These are phyloP conservation scores for Chaetops frenatus DNA, from an alignment of 2,113 vertebrate species.

Conservation along the genomic window DNA sequence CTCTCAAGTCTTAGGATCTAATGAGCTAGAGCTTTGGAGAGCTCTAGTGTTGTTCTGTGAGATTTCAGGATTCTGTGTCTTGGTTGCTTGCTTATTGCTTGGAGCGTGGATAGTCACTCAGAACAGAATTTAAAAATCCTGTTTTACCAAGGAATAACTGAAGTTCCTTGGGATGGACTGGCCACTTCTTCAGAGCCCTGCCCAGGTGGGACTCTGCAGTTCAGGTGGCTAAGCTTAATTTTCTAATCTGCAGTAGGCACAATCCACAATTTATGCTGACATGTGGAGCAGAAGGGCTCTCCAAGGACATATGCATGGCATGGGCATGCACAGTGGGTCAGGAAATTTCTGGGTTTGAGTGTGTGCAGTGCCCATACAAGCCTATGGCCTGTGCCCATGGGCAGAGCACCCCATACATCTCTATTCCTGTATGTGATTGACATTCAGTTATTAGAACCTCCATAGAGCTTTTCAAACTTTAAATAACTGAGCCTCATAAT, in stretches of 20 bases:
- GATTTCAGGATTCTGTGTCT: not conserved
- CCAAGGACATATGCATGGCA: not conserved
- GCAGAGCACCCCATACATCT: not conserved
- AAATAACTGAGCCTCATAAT: conserved; percentile 51
- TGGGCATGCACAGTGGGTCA: not conserved
- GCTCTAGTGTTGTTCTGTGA: not conserved
- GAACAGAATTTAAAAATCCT: not conserved
- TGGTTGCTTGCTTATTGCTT: not conserved
- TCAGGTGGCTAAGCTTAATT: not conserved
- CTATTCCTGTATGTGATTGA: not conserved
- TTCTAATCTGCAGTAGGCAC: not conserved
- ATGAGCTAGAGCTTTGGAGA: not conserved
- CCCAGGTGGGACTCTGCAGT: not conserved
- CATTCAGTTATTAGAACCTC: conserved; percentile 35
- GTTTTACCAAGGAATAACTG: not conserved
- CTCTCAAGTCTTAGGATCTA: not conserved
- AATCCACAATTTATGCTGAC: not conserved
- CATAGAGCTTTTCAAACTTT: conserved; percentile 53
- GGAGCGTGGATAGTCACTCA: not conserved
- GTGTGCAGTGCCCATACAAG: not conserved
- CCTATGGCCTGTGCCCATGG: fast-evolving
- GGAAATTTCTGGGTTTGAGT: not conserved
- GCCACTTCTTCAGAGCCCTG: not conserved
- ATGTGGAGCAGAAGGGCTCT: not conserved
- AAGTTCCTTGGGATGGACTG: not conserved